Percentiles rank a stretch among this genome's conserved stretches.
phyloP scores from a whole-genome alignment of 2,888 invertebrate genomes.

The Agrotis segetum region DNA sequence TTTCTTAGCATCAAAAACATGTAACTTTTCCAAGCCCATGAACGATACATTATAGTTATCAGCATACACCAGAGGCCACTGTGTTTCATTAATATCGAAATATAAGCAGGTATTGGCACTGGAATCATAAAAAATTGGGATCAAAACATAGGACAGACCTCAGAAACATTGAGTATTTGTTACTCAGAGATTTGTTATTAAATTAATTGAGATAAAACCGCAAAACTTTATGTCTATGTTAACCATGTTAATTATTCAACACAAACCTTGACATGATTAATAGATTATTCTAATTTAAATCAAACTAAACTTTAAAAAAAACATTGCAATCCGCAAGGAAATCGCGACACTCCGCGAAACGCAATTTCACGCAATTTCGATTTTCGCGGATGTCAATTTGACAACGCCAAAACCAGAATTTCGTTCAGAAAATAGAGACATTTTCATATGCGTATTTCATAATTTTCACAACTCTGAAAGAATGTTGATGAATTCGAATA shows the following conservation, averaged over 20 bases:
- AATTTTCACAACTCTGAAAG: no score
- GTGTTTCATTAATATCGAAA: constrained; percentile 89
- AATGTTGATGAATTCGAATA: neutral
- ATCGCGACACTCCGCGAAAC: constrained; percentile 36
- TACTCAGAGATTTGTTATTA: no score
- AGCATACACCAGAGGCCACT: constrained; percentile 95
- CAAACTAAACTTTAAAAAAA: constrained; percentile 6
- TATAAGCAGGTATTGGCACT: constrained; percentile 81
- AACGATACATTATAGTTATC: constrained; percentile 95
- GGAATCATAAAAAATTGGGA: constrained; percentile 57
- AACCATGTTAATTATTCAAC: neutral
- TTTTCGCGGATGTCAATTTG: constrained; percentile 69
- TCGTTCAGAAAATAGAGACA: constrained; percentile 27
- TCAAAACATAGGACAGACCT: constrained; percentile 10
- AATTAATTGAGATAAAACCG: neutral
- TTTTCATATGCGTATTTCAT: no score
- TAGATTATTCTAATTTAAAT: constrained; percentile 24
- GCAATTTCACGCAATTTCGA: constrained; percentile 48
- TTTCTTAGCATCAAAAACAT: constrained; percentile 97
- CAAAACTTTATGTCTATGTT: neutral
- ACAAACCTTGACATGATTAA: constrained; percentile 70
- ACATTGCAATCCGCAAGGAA: constrained; percentile 36
- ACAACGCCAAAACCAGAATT: constrained; percentile 14
- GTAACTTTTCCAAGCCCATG: constrained; percentile 95
- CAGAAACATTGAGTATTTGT: neutral